phyloP scores from a whole-genome alignment of 2,113 vertebrate species.

The Empidonax traillii region DNA sequence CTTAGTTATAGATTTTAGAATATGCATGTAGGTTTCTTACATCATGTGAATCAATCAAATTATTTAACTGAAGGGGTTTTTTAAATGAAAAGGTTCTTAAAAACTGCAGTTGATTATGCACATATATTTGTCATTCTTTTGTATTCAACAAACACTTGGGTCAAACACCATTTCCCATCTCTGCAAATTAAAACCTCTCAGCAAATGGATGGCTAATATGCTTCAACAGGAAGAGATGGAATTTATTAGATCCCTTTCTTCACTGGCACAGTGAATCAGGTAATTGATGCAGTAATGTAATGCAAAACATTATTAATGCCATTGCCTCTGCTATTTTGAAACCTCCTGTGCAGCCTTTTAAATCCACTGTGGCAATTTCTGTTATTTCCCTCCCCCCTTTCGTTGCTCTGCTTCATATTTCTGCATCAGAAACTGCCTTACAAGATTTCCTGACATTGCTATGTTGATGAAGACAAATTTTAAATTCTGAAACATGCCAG shows the following conservation, averaged over 20 bases:
- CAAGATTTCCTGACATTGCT: background rate
- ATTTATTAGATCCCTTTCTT: constrained; percentile 54
- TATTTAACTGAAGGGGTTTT: background rate
- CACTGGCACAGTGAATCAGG: constrained; percentile 1
- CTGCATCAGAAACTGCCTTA: background rate
- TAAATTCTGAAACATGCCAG: background rate
- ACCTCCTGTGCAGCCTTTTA: background rate
- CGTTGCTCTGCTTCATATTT: background rate
- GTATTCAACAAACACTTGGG: constrained; percentile 17
- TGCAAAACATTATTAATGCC: constrained; percentile 51
- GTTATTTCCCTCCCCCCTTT: background rate
- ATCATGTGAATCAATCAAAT: background rate
- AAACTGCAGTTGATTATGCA: background rate
- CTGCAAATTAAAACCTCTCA: constrained; percentile 58
- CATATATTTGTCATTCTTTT: background rate
- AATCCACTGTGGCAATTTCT: constrained; percentile 13
- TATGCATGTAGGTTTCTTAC: background rate
- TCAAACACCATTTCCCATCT: constrained; percentile 57
- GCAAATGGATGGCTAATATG: constrained; percentile 53
- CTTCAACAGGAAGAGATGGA: constrained; percentile 62
- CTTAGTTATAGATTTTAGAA: background rate
- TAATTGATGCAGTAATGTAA: constrained; percentile 56
- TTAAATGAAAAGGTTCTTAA: background rate
- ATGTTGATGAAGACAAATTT: background rate
- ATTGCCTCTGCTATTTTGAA: constrained; percentile 28